Percentiles rank a stretch among this genome's conserved stretches.
phyloP scores from a whole-genome alignment of 2,888 invertebrate genomes.

The Vandiemenella viatica region DNA sequence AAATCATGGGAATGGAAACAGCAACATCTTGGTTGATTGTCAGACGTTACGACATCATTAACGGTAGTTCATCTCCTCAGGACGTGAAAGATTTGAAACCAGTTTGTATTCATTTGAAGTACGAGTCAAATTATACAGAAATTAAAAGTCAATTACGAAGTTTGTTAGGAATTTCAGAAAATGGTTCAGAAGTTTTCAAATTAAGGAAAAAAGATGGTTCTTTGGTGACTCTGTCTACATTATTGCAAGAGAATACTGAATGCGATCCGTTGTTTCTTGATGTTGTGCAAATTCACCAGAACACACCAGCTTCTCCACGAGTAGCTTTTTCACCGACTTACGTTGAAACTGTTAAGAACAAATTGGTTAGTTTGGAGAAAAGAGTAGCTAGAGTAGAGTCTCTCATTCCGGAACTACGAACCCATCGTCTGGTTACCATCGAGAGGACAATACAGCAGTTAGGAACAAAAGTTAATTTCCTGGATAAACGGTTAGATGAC shows the following conservation, averaged over 20 bases:
- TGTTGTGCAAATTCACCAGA: too few relatives aligned
- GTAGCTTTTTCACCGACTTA: conserved; percentile 3
- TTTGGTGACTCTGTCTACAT: conserved; percentile 1
- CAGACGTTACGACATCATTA: too few relatives aligned
- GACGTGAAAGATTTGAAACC: not conserved
- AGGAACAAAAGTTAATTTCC: conserved; percentile 12
- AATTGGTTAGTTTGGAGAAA: conserved; percentile 11
- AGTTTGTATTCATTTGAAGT: conserved; percentile 2
- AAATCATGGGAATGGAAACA: too few relatives aligned
- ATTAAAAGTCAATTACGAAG: not conserved
- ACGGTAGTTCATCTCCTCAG: too few relatives aligned
- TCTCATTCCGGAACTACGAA: conserved; percentile 10
- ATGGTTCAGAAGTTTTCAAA: conserved; percentile 3
- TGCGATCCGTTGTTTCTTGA: too few relatives aligned
- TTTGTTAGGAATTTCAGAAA: conserved; percentile 5
- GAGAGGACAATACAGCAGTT: conserved; percentile 8
- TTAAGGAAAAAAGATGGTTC: conserved; percentile 1
- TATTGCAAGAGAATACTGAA: conserved; percentile 2
- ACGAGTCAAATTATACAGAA: conserved; percentile 1
- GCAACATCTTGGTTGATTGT: too few relatives aligned
- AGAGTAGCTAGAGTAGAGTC: conserved; percentile 11
- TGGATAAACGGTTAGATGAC: conserved; percentile 13
- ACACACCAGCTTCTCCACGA: conserved; percentile 6
- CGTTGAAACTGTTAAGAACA: conserved; percentile 5
- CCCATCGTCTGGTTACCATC: conserved; percentile 8